Evolutionary conservation across 2,113 vertebrate genomes (phyloP).

Genomic region (Phyllopteryx taeniolatus): DNA sequence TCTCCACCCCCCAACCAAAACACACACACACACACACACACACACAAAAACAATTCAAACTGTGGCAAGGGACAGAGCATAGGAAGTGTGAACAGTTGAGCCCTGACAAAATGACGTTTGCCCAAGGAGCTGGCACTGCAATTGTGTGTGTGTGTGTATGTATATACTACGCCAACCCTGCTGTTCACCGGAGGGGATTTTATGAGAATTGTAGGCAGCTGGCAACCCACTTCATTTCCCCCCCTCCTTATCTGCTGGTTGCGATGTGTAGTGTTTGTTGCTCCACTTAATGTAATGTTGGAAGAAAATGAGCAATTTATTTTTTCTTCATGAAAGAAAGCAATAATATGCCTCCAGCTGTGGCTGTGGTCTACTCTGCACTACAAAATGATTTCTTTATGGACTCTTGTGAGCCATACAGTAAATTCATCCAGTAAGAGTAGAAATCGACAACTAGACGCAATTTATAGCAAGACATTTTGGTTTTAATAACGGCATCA

Average conservation of each 20-base stretch:
- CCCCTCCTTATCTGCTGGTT: constrained; percentile 19
- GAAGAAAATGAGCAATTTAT: constrained; percentile 45
- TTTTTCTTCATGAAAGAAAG: constrained; percentile 56
- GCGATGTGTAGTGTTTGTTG: constrained; percentile 28
- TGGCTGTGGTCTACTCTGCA: constrained; percentile 10
- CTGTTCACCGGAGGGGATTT: constrained; percentile 64
- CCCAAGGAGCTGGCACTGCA: constrained; percentile 63
- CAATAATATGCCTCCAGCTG: constrained; percentile 32
- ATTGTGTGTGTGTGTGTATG: constrained; percentile 41
- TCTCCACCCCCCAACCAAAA: constrained; percentile 6
- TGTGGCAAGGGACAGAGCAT: constrained; percentile 42
- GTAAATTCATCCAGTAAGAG: not conserved
- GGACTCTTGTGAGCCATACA: not conserved
- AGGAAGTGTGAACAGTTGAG: constrained; percentile 65
- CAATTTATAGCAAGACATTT: not conserved
- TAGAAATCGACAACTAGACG: not conserved
- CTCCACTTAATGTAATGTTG: not conserved
- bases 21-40: constrained; percentile 10
- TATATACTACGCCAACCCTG: constrained; percentile 47
- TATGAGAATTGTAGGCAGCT: constrained; percentile 60
- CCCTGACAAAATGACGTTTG: constrained; percentile 66
- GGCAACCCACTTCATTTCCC: constrained; percentile 39
- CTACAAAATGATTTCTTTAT: constrained; percentile 7
- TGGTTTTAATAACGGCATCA: not conserved
- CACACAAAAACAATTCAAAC: constrained; percentile 32